Evolutionary conservation across 2,888 invertebrate genomes (phyloP).

Genomic region (Cerceris ruficornis): DNA sequence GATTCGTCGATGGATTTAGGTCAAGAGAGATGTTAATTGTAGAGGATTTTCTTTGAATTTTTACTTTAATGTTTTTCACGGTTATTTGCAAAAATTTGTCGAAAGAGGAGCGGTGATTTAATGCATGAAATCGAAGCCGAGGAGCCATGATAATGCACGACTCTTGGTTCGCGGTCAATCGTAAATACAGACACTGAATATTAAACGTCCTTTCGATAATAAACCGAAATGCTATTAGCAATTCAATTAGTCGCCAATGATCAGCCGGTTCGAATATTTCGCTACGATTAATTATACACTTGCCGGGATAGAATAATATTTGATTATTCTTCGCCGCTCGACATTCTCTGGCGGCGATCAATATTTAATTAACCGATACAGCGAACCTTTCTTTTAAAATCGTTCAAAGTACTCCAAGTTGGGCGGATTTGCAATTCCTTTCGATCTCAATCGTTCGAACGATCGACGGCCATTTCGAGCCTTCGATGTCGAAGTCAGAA

Average conservation of each 20-base stretch:
- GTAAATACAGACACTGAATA: constrained; percentile 56
- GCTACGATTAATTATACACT: constrained; percentile 61
- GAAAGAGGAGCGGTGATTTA: neutral
- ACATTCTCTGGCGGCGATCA: neutral
- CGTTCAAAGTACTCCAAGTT: neutral
- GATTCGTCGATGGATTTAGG: no score
- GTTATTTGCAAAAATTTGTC: no score
- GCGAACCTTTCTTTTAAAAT: neutral
- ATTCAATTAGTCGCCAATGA: constrained; percentile 65
- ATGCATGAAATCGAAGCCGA: constrained; percentile 20
- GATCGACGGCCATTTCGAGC: no score
- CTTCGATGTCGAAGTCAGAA: no score
- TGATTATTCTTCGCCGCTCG: constrained; percentile 35
- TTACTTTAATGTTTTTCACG: no score
- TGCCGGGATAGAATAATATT: constrained; percentile 48
- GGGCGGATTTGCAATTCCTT: neutral
- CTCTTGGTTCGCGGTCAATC: constrained; percentile 44
- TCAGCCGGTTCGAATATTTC: constrained; percentile 66
- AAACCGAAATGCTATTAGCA: constrained; percentile 65
- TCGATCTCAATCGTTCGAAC: no score
- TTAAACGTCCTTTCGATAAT: constrained; percentile 60
- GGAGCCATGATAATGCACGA: constrained; percentile 8
- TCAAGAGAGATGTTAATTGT: no score
- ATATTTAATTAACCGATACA: constrained; percentile 21
- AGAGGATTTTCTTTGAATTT: no score